A percentile compares a stretch with the other conserved stretches of the same genome.
Conservation (phyloP, 1,140 invertebrate genomes). For the Spodoptera litura region DNA sequence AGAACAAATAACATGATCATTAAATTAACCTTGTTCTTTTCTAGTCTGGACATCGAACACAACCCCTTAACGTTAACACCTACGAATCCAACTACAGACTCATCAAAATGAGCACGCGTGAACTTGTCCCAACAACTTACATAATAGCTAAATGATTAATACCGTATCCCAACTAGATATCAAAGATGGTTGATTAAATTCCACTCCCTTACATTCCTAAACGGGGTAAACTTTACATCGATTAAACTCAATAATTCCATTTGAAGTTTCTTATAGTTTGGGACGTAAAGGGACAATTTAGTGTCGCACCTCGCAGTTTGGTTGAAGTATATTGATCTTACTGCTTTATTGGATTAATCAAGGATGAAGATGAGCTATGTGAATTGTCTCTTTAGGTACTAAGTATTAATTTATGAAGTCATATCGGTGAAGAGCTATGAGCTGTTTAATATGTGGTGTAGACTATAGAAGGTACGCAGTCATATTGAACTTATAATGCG, state of each 20-base stretch:
- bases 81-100: too few species aligned
- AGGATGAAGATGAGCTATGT: not conserved
- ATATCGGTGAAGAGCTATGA: not conserved
- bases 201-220: slow-evolving; percentile 67
- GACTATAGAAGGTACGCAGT: not conserved
- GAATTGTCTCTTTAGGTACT: slow-evolving; percentile 28
- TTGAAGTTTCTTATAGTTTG: slow-evolving; percentile 40
- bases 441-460: not conserved
- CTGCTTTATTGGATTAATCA: slow-evolving; percentile 36
- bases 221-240: slow-evolving; percentile 72
- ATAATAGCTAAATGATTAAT: slow-evolving; percentile 67
- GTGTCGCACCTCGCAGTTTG: slow-evolving; percentile 42
- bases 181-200: slow-evolving; percentile 80
- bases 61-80: too few species aligned
- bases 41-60: too few species aligned
- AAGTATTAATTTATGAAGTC: slow-evolving; percentile 5
- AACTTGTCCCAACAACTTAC: slow-evolving; percentile 42
- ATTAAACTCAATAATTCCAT: slow-evolving; percentile 74
- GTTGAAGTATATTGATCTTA: slow-evolving; percentile 35
- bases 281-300: slow-evolving; percentile 43
- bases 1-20: too few species aligned
- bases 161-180: slow-evolving; percentile 68
- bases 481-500: too few species aligned
- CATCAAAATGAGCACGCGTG: slow-evolving; percentile 22
- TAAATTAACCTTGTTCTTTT: too few species aligned